These are phyloP conservation scores for Spheniscus humboldti DNA, from an alignment of 2,797 vertebrate species.

Conservation along the genomic window DNA sequence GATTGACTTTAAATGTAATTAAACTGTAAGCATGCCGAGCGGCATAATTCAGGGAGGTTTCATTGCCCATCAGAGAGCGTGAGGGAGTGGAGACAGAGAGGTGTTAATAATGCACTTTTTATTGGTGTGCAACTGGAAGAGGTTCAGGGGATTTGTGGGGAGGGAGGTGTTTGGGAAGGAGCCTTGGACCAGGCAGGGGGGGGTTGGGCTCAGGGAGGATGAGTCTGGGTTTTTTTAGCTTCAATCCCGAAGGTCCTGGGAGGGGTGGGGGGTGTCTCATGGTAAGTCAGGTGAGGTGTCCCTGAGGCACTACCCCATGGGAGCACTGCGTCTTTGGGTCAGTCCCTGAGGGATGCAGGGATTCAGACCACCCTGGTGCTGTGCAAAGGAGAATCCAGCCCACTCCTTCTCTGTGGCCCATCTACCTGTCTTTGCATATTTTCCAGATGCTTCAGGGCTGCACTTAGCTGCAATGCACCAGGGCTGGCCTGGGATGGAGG, in stretches of 20 bases:
- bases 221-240: background rate
- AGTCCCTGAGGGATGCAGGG: background rate
- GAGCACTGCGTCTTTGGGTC: fast-evolving
- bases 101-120: constrained; percentile 44
- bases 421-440: background rate
- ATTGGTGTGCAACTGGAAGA: background rate
- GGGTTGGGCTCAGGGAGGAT: background rate
- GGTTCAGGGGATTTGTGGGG: background rate
- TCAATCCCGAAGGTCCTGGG: background rate
- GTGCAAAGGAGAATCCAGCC: background rate
- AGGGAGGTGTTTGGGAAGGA: background rate
- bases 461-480: background rate
- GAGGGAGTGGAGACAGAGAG: background rate
- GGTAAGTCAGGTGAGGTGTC: background rate
- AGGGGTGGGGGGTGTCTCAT: background rate
- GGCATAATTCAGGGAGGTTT: constrained; percentile 45
- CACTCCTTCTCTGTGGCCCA: background rate
- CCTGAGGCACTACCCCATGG: background rate
- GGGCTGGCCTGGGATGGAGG: background rate
- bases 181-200: background rate
- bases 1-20: constrained; percentile 61
- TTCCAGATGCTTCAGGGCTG: background rate
- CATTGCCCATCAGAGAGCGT: background rate
- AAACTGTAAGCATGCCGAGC: constrained; percentile 10
- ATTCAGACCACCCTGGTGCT: too few species aligned